These are phyloP conservation scores for Anolis sagrei DNA, from an alignment of 2,113 vertebrate genomes.

Conservation along the genomic window DNA sequence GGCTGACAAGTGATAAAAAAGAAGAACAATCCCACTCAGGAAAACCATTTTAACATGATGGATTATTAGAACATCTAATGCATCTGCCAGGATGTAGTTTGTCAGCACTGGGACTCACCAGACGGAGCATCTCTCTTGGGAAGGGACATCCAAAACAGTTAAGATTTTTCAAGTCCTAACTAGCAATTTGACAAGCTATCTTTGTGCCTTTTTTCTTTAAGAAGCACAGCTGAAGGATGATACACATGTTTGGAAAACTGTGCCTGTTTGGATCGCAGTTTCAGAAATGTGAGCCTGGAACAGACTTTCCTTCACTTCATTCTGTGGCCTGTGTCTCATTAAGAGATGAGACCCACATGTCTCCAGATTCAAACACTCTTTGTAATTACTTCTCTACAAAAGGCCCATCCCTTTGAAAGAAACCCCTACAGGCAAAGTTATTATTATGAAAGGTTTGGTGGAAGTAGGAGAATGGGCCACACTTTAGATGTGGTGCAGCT, in stretches of 20 bases:
- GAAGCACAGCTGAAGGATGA: neutral
- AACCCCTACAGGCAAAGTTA: too few relatives aligned
- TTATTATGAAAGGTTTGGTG: too few relatives aligned
- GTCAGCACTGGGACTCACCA: neutral
- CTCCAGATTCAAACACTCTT: neutral
- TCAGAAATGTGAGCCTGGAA: too few relatives aligned
- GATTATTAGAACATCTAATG: constrained; percentile 27
- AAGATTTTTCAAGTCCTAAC: neutral
- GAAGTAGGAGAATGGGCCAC: too few relatives aligned
- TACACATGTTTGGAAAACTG: neutral
- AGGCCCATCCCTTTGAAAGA: too few relatives aligned
- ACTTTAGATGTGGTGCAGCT: too few relatives aligned
- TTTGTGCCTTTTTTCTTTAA: neutral
- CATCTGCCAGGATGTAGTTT: constrained; percentile 43
- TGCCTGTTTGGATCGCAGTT: neutral
- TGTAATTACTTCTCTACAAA: neutral
- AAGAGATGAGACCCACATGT: neutral
- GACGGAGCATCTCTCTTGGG: neutral
- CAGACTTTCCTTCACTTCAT: neutral
- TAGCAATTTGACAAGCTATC: neutral
- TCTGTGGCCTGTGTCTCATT: neutral
- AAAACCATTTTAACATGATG: constrained; percentile 53
- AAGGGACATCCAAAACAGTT: neutral
- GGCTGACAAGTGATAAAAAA: constrained; percentile 35
- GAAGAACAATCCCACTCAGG: constrained; percentile 11